Percentiles rank a stretch among this genome's conserved stretches.
Conservation (phyloP, 2,113 vertebrate species). For the Erythrolamprus reginae region DNA sequence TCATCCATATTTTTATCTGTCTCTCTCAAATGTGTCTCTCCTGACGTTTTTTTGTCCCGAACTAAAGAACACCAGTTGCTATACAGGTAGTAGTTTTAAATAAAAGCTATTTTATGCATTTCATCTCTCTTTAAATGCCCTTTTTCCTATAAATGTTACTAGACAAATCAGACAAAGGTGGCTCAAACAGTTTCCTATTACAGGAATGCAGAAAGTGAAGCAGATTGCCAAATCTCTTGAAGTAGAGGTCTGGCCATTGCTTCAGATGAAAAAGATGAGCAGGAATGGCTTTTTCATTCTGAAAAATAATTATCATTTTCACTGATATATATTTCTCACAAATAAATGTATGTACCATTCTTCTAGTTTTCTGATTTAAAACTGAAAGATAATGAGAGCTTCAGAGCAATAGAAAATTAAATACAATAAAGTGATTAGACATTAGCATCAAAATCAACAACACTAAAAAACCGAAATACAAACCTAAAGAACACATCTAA, state of each 20-base stretch:
- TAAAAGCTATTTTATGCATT: background rate
- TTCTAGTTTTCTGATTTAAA: background rate
- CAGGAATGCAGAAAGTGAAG: background rate
- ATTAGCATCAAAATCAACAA: background rate
- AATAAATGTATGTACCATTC: background rate
- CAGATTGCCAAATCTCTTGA: background rate
- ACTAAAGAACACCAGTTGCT: background rate
- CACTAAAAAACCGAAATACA: background rate
- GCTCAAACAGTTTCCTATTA: background rate
- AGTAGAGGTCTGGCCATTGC: background rate
- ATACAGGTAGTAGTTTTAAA: background rate
- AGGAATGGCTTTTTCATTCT: too few species aligned
- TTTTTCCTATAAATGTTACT: background rate
- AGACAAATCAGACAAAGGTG: background rate
- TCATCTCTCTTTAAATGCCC: background rate
- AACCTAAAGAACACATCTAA: background rate
- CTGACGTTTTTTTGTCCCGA: background rate
- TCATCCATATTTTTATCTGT: background rate
- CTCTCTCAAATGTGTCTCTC: background rate
- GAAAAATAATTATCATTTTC: background rate
- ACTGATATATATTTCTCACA: background rate
- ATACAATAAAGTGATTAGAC: background rate
- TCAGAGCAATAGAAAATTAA: background rate
- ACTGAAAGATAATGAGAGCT: background rate
- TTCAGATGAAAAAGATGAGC: background rate